A percentile compares a stretch with the other conserved stretches of the same genome.
phyloP scores from a whole-genome alignment of 2,888 invertebrate species.

The Epinotia ramella region DNA sequence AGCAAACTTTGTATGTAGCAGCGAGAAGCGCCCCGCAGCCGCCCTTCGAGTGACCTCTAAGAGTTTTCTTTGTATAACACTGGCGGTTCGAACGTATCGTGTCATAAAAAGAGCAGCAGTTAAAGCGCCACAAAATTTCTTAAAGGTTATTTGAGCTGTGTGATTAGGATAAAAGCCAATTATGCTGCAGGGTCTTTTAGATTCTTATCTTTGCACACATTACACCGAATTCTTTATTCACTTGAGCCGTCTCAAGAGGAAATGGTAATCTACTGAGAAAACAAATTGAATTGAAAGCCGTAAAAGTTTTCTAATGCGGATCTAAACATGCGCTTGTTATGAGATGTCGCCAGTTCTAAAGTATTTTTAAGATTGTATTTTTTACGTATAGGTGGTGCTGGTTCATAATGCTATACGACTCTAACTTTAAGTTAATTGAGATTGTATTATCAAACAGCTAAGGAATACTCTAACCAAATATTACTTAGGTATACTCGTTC shows the following conservation, averaged over 20 bases:
- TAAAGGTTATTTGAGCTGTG: slow-evolving; percentile 50
- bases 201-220: slow-evolving; percentile 3
- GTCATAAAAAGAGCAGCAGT: slow-evolving; percentile 34
- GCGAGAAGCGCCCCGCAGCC: slow-evolving; percentile 19
- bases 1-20: slow-evolving; percentile 31
- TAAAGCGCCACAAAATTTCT: slow-evolving; percentile 46
- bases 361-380: neutral
- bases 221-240: slow-evolving; percentile 5
- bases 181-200: slow-evolving; percentile 38
- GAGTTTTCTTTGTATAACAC: slow-evolving; percentile 46
- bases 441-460: neutral
- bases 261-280: slow-evolving; percentile 16
- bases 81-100: slow-evolving; percentile 44
- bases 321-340: neutral
- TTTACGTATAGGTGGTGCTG: too few relatives aligned
- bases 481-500: neutral
- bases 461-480: neutral
- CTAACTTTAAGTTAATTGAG: too few relatives aligned
- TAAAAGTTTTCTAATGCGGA: neutral
- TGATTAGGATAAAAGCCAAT: slow-evolving; percentile 63
- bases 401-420: too few relatives aligned
- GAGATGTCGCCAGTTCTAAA: neutral
- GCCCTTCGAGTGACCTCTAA: slow-evolving; percentile 50
- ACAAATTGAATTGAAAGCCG: neutral
- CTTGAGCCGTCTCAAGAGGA: slow-evolving; percentile 14